Evolutionary conservation across 2,113 vertebrate species (phyloP), one percentile per base, ranked within the genome.

Genomic region (Rhinopomastus cyanomelas): DNA sequence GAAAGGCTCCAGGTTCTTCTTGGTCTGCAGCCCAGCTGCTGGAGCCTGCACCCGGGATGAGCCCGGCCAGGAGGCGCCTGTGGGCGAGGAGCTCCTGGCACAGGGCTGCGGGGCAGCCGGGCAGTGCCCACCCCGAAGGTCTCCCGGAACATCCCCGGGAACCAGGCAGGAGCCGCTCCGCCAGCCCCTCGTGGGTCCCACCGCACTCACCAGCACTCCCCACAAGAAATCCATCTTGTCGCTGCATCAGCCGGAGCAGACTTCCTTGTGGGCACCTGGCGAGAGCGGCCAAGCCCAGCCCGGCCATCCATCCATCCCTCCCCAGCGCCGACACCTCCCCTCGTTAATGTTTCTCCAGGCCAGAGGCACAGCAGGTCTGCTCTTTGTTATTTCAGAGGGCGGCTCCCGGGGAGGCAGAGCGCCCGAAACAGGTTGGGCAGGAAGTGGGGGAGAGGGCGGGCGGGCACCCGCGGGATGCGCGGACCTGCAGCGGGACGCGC

Each of bases 121-220:
- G 2, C 25, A 49, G 34, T 2, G 32, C n/a, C 44, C 4, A 16
- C 8, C n/a, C 19, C 5, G 51, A 29, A 60, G 21, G 19, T 36
- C 51, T 46, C 51, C 10, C 3, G 30, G 69, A 25, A 32, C 72
- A 51, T 1, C 49, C 26, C 52, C n/a, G n/a, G 7, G 18, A 44
- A 6, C 12, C 16, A 4, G 49, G 34, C 2, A 0, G 42, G 25
- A 60, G 27, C 53, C 6, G 6, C 49, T 29, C 37, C 26, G 51
- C 57, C 42, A 2, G 59, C 16, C 64, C 26, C 2, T 60, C 14
- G 5, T 0, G 0, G 9, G 30, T 10, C 6, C 1, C 1, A 3
- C 12, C 29, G 51, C 88, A 96, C 96, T 97, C 87, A 97, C 97
- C 97, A 96, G 64, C 62, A 95, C 9, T n/a, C 32, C 95, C 92